Conservation (phyloP, 2,888 invertebrate genomes). For the Subacronicta megacephala region DNA sequence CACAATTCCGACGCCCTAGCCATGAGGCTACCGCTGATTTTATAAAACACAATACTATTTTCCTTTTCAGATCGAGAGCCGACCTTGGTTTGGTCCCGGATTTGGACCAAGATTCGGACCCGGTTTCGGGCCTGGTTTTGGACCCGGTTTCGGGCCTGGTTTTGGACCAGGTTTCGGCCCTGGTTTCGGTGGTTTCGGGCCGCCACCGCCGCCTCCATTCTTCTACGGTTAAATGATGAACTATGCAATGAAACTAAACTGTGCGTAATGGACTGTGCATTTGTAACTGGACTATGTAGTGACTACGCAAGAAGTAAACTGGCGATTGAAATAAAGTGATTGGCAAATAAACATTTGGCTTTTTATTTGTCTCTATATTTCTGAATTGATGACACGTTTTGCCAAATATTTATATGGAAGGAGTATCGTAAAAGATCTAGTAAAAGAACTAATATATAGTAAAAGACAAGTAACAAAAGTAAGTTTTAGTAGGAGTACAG, state of each 20-base stretch:
- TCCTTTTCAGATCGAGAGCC: conserved; percentile 34
- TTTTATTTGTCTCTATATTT: no score
- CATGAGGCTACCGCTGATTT: no score
- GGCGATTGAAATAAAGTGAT: not conserved
- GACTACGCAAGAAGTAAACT: not conserved
- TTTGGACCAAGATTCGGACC: conserved; percentile 4
- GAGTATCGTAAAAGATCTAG: no score
- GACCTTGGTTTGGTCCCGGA: conserved; percentile 19
- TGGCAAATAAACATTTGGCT: no score
- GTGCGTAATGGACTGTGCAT: conserved; percentile 1
- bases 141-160: conserved; percentile 6
- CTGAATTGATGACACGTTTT: no score
- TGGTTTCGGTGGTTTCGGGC: conserved; percentile 6
- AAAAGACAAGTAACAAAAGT: no score
- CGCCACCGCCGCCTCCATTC: conserved; percentile 7
- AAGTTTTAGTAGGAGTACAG: no score
- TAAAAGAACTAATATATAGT: no score
- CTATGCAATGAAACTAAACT: no score
- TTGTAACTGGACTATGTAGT: not conserved
- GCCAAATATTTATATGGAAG: no score
- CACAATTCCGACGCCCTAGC: no score
- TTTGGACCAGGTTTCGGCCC: conserved; percentile 3
- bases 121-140: conserved; percentile 1
- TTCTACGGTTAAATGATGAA: conserved; percentile 3
- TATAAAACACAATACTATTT: no score